Conservation (phyloP, 2,888 invertebrate species). For the Nomada flava region DNA sequence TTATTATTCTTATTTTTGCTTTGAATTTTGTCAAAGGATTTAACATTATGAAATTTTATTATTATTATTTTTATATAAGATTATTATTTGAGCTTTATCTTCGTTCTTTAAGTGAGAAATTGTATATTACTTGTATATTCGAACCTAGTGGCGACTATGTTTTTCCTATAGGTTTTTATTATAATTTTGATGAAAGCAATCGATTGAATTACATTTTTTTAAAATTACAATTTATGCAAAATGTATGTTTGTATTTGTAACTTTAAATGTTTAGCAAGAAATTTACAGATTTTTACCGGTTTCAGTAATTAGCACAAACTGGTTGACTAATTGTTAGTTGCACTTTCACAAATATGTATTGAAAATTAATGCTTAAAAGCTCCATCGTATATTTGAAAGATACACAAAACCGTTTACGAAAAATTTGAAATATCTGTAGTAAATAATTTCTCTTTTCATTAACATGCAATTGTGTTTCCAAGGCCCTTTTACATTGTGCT, state of each 20-base stretch:
- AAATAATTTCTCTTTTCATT: slow-evolving; percentile 39
- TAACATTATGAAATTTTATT: slow-evolving; percentile 29
- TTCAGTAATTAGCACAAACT: slow-evolving; percentile 53
- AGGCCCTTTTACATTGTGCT: slow-evolving; percentile 39
- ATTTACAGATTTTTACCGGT: slow-evolving; percentile 21
- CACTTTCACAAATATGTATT: slow-evolving; percentile 47
- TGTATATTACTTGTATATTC: slow-evolving; percentile 37
- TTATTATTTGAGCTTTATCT: slow-evolving; percentile 31
- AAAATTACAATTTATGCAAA: slow-evolving; percentile 31
- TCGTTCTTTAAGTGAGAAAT: slow-evolving; percentile 17
- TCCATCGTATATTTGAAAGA: slow-evolving; percentile 31
- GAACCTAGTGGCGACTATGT: slow-evolving; percentile 43
- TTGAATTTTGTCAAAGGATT: slow-evolving; percentile 15
- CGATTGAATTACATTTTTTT: slow-evolving; percentile 27
- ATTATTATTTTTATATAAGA: slow-evolving; percentile 36
- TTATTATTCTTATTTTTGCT: slow-evolving; percentile 51
- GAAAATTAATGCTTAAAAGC: slow-evolving; percentile 40
- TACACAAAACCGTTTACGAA: slow-evolving; percentile 36
- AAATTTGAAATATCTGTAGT: slow-evolving; percentile 38
- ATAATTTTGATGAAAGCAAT: slow-evolving; percentile 29
- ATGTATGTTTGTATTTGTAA: slow-evolving; percentile 43
- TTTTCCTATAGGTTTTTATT: slow-evolving; percentile 27
- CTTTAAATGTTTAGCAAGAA: slow-evolving; percentile 17
- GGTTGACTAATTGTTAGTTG: slow-evolving; percentile 54
- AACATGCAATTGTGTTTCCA: slow-evolving; percentile 26